phyloP scores from a whole-genome alignment of 2,797 vertebrate genomes.

The Schizopygopsis pylzovi region DNA sequence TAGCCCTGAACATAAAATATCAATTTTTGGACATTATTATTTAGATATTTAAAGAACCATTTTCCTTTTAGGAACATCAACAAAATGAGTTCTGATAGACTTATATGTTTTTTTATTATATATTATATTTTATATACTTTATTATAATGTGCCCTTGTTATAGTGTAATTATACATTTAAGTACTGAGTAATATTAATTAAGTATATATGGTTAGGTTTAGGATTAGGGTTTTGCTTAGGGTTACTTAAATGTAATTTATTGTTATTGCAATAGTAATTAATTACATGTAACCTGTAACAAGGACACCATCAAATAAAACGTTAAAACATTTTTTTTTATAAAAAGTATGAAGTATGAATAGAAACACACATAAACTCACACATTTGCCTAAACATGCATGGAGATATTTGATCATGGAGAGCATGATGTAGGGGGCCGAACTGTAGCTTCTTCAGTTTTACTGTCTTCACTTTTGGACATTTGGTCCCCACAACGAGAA shows the following conservation, averaged over 20 bases:
- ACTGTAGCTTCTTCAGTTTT: not conserved
- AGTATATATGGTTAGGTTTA: no score
- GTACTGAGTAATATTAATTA: no score
- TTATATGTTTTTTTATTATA: no score
- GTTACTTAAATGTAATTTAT: not conserved
- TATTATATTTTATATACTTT: not conserved
- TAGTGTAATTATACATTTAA: no score
- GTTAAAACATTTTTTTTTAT: no score
- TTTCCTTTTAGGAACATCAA: no score
- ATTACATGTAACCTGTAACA: no score
- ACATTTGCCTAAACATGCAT: not conserved
- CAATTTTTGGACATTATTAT: not conserved
- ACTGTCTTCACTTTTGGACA: not conserved
- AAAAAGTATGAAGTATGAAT: not conserved
- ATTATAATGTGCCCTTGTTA: not conserved
- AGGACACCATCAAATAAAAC: no score
- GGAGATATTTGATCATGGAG: not conserved
- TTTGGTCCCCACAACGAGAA: not conserved
- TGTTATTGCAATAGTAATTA: no score
- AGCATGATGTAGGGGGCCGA: not conserved
- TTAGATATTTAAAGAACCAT: not conserved
- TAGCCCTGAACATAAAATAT: not conserved
- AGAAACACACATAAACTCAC: not conserved
- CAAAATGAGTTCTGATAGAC: no score
- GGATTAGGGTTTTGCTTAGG: no score